Percentiles rank a stretch among this genome's conserved stretches.
These are phyloP conservation scores for Rhadina sibilatrix DNA, from an alignment of 2,113 vertebrate species.

Conservation along the genomic window DNA sequence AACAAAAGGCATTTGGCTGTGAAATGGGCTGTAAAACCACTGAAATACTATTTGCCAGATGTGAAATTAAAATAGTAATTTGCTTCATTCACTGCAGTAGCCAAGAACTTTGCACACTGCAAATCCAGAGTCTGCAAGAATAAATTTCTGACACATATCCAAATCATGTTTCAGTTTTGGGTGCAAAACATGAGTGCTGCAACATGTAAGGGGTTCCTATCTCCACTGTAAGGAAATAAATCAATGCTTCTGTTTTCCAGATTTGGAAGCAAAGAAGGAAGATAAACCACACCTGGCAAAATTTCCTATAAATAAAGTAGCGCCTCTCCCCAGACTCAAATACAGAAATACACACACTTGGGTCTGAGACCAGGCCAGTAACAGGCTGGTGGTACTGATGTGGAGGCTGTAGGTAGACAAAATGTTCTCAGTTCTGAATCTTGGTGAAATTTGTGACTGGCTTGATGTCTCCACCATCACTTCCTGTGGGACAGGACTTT, in stretches of 20 bases:
- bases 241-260: background rate
- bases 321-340: background rate
- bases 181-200: background rate
- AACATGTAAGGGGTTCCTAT: background rate
- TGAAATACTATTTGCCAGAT: background rate
- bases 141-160: background rate
- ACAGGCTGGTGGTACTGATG: background rate
- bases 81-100: background rate
- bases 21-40: background rate
- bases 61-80: background rate
- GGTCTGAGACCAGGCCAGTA: background rate
- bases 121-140: background rate
- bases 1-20: background rate
- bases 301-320: background rate
- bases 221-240: background rate
- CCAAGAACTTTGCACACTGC: background rate
- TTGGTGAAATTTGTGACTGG: background rate
- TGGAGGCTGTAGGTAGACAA: background rate
- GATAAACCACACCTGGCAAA: background rate
- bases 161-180: background rate
- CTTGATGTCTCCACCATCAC: background rate
- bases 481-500: background rate
- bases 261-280: background rate
- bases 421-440: background rate
- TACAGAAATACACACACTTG: background rate